Base-by-base conservation (phyloP, 2,888 invertebrate species). In the Sminthurides aquaticus region DNA sequence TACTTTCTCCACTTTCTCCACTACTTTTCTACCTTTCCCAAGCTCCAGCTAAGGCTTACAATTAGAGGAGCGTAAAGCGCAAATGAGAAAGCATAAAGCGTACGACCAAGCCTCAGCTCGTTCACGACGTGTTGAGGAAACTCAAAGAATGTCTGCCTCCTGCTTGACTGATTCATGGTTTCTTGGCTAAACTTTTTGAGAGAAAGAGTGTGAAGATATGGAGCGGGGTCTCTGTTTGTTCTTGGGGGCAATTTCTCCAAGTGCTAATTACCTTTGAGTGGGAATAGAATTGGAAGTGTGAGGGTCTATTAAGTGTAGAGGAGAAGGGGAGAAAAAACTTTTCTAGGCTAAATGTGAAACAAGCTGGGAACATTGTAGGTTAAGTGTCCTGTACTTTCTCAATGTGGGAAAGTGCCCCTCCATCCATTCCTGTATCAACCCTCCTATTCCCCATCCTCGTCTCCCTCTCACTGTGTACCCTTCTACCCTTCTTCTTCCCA, bases 201-300 rank as follows among this genome's bases (percentile, higher is more conserved):
- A 20, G 20, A 25, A 25, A 27, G 24, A 29, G 52, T 27, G 56
- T 56, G 22, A 18, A 55, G 49, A 56, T n/a, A 34, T 20, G 43
- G 55, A 22, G 43, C 26, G 29, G 62, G 54, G 60, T 62, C 48
- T 34, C 18, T 57, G 57, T 28, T 24, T 28, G 28, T 57, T 24
- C 25, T 27, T 20, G 22, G 49, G 64, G 60, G 57, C 67, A 70
- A 68, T 70, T 70, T 70, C 68, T 68, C 60, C 59, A 67, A 70
- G 70, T 70, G 70, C 68, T 70, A 70, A 70, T 70, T 70, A 70
- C 70, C 64, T 67, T 54, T 49, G 57, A 58, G 64, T 61, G 65
- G 61, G 62, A 63, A 63, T 62, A 57, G 67, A 34, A 34, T 34
- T 34, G 43, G 43, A 34, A 34, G 43, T 34, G 43, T 34, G 52